phyloP scores from a whole-genome alignment of 2,888 invertebrate species.

The Lithophane socia region DNA sequence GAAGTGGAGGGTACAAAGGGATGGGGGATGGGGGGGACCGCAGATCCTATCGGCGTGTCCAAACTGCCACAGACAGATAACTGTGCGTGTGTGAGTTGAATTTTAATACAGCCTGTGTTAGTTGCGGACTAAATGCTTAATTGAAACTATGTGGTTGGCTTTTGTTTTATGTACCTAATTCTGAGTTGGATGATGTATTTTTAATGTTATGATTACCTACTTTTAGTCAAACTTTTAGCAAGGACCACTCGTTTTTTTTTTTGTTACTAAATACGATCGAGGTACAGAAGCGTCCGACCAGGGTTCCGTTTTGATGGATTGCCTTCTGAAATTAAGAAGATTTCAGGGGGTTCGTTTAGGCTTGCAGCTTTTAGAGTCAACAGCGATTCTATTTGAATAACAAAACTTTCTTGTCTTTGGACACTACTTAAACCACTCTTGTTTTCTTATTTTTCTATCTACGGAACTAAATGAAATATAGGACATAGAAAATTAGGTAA shows the following conservation, averaged over 20 bases:
- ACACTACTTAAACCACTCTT: background rate
- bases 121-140: slow-evolving; percentile 76
- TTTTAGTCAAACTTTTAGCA: slow-evolving; percentile 5
- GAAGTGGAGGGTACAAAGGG: slow-evolving; percentile 81
- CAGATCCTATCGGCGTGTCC: slow-evolving; percentile 85
- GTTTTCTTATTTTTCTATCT: background rate
- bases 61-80: slow-evolving; percentile 88
- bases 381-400: background rate
- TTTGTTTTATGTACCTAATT: slow-evolving; percentile 19
- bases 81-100: slow-evolving; percentile 81
- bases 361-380: background rate
- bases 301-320: background rate
- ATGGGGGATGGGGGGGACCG: slow-evolving; percentile 71
- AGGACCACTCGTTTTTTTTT: background rate
- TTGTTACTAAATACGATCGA: no score
- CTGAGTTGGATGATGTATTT: background rate
- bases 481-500: background rate
- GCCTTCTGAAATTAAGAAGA: background rate
- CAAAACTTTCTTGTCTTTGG: background rate
- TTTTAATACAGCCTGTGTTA: slow-evolving; percentile 81
- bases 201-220: slow-evolving; percentile 15
- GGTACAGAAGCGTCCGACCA: no score
- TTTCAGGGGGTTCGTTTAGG: background rate
- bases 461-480: background rate
- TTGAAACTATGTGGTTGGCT: slow-evolving; percentile 68